Evolutionary conservation across 2,113 vertebrate species (phyloP).

Genomic region (Lamprotornis superbus): DNA sequence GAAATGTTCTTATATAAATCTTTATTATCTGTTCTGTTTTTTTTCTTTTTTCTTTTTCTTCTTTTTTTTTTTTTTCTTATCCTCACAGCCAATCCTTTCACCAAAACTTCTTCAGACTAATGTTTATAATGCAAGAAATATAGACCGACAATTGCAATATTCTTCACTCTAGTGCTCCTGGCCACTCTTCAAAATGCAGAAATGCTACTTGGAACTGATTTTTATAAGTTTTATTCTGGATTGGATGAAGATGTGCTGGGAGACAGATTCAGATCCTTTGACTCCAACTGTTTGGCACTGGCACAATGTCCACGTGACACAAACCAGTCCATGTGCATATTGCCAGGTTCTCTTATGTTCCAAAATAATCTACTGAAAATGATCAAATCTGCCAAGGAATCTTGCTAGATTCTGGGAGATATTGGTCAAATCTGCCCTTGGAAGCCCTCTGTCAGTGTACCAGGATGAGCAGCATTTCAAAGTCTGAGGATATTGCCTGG

Average conservation of each 20-base stretch:
- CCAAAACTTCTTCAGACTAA: not conserved
- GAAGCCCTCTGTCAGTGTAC: not conserved
- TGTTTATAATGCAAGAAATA: not conserved
- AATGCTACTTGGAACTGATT: not conserved
- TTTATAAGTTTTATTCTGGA: not conserved
- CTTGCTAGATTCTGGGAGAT: not conserved
- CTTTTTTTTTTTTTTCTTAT: not conserved
- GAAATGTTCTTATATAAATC: not conserved
- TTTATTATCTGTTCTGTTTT: not conserved
- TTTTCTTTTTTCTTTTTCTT: fast-evolving
- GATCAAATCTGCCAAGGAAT: not conserved
- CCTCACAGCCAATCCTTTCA: not conserved
- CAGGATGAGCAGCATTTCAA: not conserved
- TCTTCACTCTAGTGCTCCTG: not conserved
- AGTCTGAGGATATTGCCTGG: not conserved
- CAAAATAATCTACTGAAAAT: not conserved
- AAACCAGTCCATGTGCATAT: not conserved
- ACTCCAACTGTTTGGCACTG: not conserved
- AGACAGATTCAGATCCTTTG: not conserved
- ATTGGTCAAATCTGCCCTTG: not conserved
- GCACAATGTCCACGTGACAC: not conserved
- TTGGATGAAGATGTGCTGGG: not conserved
- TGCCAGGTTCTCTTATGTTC: not conserved
- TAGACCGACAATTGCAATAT: not conserved
- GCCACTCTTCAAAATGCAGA: not conserved